Evolutionary conservation across 2,888 invertebrate species (phyloP), one percentile per base, ranked within the genome.

Genomic region (Agonopterix alstromeriana): DNA sequence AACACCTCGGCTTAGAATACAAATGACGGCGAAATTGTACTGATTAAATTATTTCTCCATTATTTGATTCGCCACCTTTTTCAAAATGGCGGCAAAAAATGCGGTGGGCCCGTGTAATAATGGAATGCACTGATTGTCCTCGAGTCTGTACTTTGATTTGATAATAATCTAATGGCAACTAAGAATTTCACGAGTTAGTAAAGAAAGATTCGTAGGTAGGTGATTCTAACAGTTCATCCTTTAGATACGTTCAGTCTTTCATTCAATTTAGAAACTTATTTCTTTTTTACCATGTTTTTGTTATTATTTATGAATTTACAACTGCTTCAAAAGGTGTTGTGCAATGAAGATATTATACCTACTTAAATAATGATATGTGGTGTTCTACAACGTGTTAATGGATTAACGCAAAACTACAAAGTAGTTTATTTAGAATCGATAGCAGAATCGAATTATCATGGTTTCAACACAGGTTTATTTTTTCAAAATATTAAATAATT

Each of bases 21-120:
- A 79, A 63, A 70, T 58, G 55, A 48, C 53, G 45, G 46, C 53
- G 63, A 56, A 52, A 54, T 54, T 53, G 50, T 56, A 65, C 62
- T 82, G 76, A 85, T 87, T 85, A 78, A 82, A 86, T 87, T 82
- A 86, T 82, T 84, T 85, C 78, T 69, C 78, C 80, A 83, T 86
- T 84, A 86, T 86, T 82, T 79, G 81, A 86, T 84, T 85, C 83
- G 70, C 82, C 83, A 86, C 85, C 86, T 82, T 73, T 83, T 82
- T 78, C 86, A 87, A 86, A 74, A 87, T 87, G 87, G 87, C 87
- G 78, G 73, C 76, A 71, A 73, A 75, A 42, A 43, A 36, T 43
- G 43, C 10, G 17, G 43, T 10, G 35, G 9, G 11, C 8, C 42
- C 7, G 42, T 11, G 12, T 42, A 38, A 38, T n/a, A 38, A 42